A percentile compares a stretch with the other conserved stretches of the same genome.
phyloP scores from a whole-genome alignment of 2,888 invertebrate genomes.

The Scaptomyza caliginosa region DNA sequence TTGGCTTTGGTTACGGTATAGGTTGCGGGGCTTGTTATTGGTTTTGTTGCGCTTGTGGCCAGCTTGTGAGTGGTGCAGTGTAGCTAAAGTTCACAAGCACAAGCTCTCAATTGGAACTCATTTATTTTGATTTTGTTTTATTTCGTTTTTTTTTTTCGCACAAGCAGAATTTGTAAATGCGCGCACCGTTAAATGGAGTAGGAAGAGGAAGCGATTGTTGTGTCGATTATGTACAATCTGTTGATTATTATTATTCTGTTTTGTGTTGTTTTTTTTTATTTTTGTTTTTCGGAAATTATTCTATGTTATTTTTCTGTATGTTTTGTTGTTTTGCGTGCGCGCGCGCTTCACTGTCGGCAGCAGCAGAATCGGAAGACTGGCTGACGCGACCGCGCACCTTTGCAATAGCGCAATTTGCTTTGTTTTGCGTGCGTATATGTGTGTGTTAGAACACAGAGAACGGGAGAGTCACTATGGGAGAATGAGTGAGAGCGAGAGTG shows the following conservation, averaged over 20 bases:
- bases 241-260: constrained; percentile 35
- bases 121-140: constrained; percentile 49
- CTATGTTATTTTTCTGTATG: constrained; percentile 19
- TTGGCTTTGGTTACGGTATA: constrained; percentile 4
- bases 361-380: constrained; percentile 76
- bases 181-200: constrained; percentile 57
- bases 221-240: constrained; percentile 35
- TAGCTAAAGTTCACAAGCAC: constrained; percentile 32
- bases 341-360: constrained; percentile 69
- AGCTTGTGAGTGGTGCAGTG: neutral
- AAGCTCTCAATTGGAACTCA: constrained; percentile 49
- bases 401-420: constrained; percentile 72
- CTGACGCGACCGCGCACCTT: constrained; percentile 77
- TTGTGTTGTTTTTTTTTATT: too few relatives aligned
- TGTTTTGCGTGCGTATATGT: constrained; percentile 43
- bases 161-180: constrained; percentile 27
- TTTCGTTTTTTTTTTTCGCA: constrained; percentile 30
- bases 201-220: constrained; percentile 59
- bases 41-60: constrained; percentile 26
- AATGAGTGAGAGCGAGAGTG: constrained; percentile 17
- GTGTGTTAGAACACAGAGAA: constrained; percentile 56
- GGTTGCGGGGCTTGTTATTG: too few relatives aligned
- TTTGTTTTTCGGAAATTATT: constrained; percentile 33
- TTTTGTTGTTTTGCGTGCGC: constrained; percentile 56
- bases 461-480: constrained; percentile 12